A percentile compares a stretch with the other conserved stretches of the same genome.
These are phyloP conservation scores for Lasioglossum pauxillum DNA, from an alignment of 2,888 invertebrate species.

Conservation along the genomic window DNA sequence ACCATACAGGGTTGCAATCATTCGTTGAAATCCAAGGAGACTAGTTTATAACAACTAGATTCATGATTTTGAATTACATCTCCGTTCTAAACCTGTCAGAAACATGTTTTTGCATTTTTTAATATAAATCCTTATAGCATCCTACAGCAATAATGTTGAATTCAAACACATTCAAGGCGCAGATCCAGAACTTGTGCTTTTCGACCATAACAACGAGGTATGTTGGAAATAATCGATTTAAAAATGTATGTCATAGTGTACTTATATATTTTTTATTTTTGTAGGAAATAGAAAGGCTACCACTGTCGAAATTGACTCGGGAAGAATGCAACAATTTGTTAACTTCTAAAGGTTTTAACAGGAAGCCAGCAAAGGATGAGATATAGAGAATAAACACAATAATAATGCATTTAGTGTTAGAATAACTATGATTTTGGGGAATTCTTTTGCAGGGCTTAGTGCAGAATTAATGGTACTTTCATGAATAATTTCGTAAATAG, in stretches of 20 bases:
- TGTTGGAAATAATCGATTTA: conserved; percentile 23
- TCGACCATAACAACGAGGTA: conserved; percentile 86
- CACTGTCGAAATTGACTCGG: conserved; percentile 86
- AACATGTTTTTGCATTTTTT: neutral
- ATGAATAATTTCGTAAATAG: conserved; percentile 23
- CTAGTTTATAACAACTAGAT: neutral
- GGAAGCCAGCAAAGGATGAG: conserved; percentile 84
- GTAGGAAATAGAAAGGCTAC: conserved; percentile 88
- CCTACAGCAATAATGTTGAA: conserved; percentile 83
- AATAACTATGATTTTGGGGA: conserved; percentile 28
- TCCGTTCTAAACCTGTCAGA: neutral
- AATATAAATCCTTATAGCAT: conserved; percentile 42
- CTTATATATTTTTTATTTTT: conserved; percentile 54
- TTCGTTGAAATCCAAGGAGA: neutral
- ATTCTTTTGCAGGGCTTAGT: conserved; percentile 28
- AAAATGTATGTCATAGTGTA: neutral
- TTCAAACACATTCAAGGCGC: conserved; percentile 89
- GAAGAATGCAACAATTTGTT: conserved; percentile 89
- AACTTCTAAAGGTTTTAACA: conserved; percentile 86
- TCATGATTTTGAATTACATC: neutral
- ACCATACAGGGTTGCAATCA: neutral
- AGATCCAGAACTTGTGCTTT: conserved; percentile 87
- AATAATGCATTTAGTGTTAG: neutral
- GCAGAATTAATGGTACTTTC: neutral
- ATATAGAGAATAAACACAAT: conserved; percentile 78